Evolutionary conservation across 2,888 invertebrate genomes (phyloP), one percentile per base, ranked within the genome.

Genomic region (Ametastegia equiseti): DNA sequence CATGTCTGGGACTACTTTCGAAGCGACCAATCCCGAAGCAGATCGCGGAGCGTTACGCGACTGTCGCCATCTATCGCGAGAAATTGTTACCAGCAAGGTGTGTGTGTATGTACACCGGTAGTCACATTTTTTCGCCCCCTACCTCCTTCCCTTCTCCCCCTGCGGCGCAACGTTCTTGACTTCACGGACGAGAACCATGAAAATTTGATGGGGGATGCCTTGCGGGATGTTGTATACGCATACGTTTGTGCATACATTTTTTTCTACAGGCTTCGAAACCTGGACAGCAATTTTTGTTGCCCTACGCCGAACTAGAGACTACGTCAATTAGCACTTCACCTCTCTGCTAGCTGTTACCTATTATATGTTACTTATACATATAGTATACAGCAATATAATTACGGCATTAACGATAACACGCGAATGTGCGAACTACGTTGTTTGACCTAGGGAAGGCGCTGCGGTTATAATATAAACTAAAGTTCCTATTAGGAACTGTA

Each of bases 1-100:
- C 89, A 90, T 89, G 89, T 88, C 87, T 86, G 88, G 87, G 86
- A 89, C 90, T 89, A 90, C 89, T 89, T 90, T 90, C 90, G 88
- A 90, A 89, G 88, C 86, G 85, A 86, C 90, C 90, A 91, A 91
- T 91, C 86, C n/a, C 67, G 60, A 4, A 15, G 33, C 33, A 65
- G 27, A n/a, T n/a, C 39, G 39, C 39, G 23, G 39, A 57, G 27
- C 36, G 57, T 42, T 39, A 2, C n/a, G 27, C 39, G 5, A 15
- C 60, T 33, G 42, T 9, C 78, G 78, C 60, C 60, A 78, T 42
- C 78, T 57, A 30, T 15, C 30, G 60, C 23, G 13, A 27, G 23
- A 7, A 54, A 33, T 4, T 15, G 6, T 19, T 36, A 75, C 33
- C 27, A 30, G 15, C 45, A 47, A 45, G 45, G n/a, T 71, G 42